These are phyloP conservation scores for Reticulitermes lucifugus DNA, from an alignment of 2,888 invertebrate genomes.

Conservation along the genomic window DNA sequence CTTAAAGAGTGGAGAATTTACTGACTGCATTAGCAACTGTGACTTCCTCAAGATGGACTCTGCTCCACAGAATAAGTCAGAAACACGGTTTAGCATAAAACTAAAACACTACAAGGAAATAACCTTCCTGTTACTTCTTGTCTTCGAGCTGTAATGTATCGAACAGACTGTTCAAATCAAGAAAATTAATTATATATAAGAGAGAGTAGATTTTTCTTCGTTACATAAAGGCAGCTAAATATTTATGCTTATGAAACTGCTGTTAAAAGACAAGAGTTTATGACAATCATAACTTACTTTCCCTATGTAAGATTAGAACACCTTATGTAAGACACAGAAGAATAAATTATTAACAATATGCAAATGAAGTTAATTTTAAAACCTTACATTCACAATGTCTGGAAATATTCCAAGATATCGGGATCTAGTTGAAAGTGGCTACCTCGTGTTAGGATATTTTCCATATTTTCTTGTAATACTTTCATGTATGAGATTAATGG, in stretches of 20 bases:
- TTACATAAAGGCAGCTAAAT: neutral
- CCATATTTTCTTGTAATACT: no score
- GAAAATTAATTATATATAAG: neutral
- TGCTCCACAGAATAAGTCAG: no score
- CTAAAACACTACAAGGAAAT: neutral
- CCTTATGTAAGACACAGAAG: conserved; percentile 7
- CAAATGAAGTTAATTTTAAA: conserved; percentile 23
- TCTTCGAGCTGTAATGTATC: neutral
- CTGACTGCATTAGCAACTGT: no score
- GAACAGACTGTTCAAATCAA: neutral
- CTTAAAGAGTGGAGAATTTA: no score
- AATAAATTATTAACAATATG: neutral
- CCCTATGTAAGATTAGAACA: conserved; percentile 5
- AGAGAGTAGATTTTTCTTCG: neutral
- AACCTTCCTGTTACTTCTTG: neutral
- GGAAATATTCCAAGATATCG: neutral
- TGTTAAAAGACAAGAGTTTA: neutral
- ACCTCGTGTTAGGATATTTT: neutral
- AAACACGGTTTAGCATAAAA: no score
- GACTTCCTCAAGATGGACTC: no score
- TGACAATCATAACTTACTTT: neutral
- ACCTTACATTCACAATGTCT: neutral
- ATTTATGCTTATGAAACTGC: no score
- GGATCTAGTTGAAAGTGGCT: neutral
- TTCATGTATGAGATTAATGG: no score